Conservation (phyloP, 2,888 invertebrate species). For the Oscheius onirici region DNA sequence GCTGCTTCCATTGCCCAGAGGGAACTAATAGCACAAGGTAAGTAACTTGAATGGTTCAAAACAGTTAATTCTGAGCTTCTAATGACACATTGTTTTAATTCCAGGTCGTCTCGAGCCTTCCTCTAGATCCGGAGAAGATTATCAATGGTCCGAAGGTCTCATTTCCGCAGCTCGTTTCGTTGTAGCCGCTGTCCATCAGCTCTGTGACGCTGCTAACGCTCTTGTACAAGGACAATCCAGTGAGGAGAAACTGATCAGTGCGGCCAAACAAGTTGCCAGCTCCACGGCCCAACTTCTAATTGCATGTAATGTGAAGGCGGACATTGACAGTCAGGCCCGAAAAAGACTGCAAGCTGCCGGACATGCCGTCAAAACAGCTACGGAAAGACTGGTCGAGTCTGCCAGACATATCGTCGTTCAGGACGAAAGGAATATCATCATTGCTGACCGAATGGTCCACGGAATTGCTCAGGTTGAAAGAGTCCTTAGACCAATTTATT, state of each 20-base stretch:
- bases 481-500: not conserved
- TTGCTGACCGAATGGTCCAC: conserved; percentile 88
- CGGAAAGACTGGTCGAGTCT: conserved; percentile 93
- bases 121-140: conserved; percentile 34
- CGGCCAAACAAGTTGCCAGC: conserved; percentile 86
- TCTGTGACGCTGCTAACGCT: conserved; percentile 97
- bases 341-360: conserved; percentile 80
- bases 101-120: conserved; percentile 36
- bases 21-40: conserved; percentile 89
- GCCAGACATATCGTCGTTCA: conserved; percentile 80
- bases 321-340: conserved; percentile 91
- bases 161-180: conserved; percentile 81
- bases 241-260: conserved; percentile 94
- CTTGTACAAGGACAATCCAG: conserved; percentile 79
- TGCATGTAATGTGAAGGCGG: conserved; percentile 98
- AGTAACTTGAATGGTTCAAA: too few species aligned
- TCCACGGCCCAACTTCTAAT: conserved; percentile 96
- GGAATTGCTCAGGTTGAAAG: conserved; percentile 67
- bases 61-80: too few species aligned
- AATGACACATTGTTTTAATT: not conserved
- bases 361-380: conserved; percentile 79
- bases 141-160: conserved; percentile 72
- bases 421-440: conserved; percentile 88
- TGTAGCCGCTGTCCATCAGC: conserved; percentile 94
- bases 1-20: conserved; percentile 96